phyloP scores from a whole-genome alignment of 2,797 vertebrate species.

The Ammospiza maritima region DNA sequence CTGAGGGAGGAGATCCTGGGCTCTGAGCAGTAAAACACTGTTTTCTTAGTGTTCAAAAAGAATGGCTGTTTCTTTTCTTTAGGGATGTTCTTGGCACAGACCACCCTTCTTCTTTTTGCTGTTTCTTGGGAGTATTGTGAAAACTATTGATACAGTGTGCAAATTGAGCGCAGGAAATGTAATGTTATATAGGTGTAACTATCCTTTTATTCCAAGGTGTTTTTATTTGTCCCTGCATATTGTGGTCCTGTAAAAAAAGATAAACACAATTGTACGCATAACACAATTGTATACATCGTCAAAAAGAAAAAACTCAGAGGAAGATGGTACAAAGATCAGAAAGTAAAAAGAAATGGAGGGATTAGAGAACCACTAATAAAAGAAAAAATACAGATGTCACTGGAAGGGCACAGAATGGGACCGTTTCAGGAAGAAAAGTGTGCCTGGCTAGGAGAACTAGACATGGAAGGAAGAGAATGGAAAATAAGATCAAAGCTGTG shows the following conservation, averaged over 20 bases:
- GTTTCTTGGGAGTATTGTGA: conserved; percentile 66
- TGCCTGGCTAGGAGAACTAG: neutral
- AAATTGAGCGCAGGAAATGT: conserved; percentile 61
- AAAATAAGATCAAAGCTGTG: conserved; percentile 7
- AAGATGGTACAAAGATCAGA: neutral
- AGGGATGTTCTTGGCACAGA: conserved; percentile 69
- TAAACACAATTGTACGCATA: neutral
- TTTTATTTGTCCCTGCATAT: conserved; percentile 5
- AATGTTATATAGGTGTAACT: conserved; percentile 22
- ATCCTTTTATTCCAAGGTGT: conserved; percentile 38
- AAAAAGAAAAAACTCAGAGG: neutral
- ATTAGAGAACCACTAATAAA: neutral
- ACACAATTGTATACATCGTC: neutral
- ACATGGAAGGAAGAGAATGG: neutral
- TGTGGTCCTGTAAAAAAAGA: neutral
- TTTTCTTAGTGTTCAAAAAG: conserved; percentile 69
- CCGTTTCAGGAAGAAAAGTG: neutral
- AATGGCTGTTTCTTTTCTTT: conserved; percentile 65
- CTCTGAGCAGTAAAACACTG: conserved; percentile 61
- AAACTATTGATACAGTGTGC: conserved; percentile 59
- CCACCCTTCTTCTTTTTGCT: conserved; percentile 49
- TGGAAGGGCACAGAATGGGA: neutral
- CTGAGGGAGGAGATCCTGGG: conserved; percentile 63
- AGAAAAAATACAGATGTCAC: neutral
- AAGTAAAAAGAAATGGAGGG: neutral